Conservation (phyloP, 2,797 vertebrate species). For the Varecia variegata region DNA sequence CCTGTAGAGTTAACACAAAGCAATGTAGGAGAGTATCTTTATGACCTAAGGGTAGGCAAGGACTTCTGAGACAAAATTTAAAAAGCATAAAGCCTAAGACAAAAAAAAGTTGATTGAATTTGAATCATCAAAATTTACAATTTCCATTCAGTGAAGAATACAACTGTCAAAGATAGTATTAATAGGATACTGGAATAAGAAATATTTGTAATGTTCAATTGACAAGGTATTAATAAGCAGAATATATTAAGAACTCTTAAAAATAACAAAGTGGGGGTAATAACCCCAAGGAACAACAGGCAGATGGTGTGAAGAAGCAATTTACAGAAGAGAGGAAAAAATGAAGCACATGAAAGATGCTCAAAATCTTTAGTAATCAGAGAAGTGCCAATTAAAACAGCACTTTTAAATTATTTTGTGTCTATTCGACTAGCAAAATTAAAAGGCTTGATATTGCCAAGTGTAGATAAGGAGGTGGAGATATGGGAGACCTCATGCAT, state of each 20-base stretch:
- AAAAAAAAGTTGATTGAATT: background rate
- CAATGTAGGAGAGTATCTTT: background rate
- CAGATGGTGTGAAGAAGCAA: slow-evolving; percentile 8
- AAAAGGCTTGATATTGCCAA: background rate
- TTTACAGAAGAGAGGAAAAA: background rate
- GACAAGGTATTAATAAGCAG: background rate
- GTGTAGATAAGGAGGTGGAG: background rate
- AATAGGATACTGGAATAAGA: slow-evolving; percentile 6
- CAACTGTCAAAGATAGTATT: background rate
- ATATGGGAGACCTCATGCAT: background rate
- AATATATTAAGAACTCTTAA: background rate
- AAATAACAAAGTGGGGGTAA: background rate
- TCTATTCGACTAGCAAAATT: background rate
- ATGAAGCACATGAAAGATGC: background rate
- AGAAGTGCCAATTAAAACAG: background rate
- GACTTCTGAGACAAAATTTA: background rate
- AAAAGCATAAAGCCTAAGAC: background rate
- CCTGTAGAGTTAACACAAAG: background rate
- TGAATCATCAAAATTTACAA: background rate
- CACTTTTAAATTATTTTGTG: slow-evolving; percentile 9
- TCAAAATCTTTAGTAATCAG: slow-evolving; percentile 4
- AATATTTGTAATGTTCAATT: background rate
- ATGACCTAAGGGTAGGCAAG: background rate
- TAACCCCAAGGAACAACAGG: background rate
- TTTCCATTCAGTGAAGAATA: background rate